Evolutionary conservation across 2,888 invertebrate genomes (phyloP).

Genomic region (Drosophila conformis): DNA sequence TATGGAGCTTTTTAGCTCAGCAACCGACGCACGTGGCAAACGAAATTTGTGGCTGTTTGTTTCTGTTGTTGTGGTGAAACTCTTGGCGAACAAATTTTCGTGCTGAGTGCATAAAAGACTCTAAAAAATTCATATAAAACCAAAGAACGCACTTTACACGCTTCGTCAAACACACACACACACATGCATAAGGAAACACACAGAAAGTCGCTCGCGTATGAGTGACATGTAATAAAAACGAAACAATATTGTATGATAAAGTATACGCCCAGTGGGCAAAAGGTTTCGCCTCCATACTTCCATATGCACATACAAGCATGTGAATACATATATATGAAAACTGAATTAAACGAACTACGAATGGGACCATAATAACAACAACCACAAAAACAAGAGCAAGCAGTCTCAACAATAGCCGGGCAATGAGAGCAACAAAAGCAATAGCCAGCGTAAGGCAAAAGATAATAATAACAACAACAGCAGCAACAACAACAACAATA

Average conservation of each 20-base stretch:
- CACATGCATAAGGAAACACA: conserved; percentile 11
- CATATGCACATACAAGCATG: conserved; percentile 39
- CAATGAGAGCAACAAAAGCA: conserved; percentile 63
- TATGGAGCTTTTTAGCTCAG: conserved; percentile 35
- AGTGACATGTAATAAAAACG: conserved; percentile 79
- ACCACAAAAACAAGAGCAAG: conserved; percentile 46
- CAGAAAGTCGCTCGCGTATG: conserved; percentile 59
- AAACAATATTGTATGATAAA: conserved; percentile 81
- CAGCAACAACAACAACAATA: conserved; percentile 35
- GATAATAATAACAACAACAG: conserved; percentile 68
- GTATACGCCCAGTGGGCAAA: conserved; percentile 79
- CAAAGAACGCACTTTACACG: conserved; percentile 80
- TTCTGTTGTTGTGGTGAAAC: conserved; percentile 61
- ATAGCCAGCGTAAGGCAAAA: conserved; percentile 67
- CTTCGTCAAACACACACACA: conserved; percentile 45
- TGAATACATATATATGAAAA: conserved; percentile 70
- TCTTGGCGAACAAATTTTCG: conserved; percentile 75
- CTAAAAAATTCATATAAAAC: conserved; percentile 79
- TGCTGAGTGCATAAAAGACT: conserved; percentile 80
- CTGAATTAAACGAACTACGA: conserved; percentile 80
- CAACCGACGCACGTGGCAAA: conserved; percentile 60
- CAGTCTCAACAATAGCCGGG: conserved; percentile 50
- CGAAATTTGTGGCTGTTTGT: conserved; percentile 50
- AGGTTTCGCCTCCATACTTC: conserved; percentile 49
- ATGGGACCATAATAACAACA: conserved; percentile 62